A percentile compares a stretch with the other conserved stretches of the same genome.
Evolutionary conservation across 2,888 invertebrate genomes (phyloP).

Genomic region (Acanthacorydalis orientalis): DNA sequence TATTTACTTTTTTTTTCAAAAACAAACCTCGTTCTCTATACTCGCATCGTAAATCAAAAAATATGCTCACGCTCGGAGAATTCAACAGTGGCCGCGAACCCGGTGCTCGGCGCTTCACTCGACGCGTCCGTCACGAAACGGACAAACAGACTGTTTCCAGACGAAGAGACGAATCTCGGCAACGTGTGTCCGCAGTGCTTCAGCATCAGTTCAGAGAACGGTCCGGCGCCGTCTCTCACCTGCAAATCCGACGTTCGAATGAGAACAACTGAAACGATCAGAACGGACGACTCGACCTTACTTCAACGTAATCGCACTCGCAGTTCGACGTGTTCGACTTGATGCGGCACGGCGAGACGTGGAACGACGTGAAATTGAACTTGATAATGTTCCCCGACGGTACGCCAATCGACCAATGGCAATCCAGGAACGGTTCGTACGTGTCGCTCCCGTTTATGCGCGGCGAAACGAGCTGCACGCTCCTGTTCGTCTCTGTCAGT

Average conservation of each 20-base stretch:
- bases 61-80: conserved; percentile 30
- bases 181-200: conserved; percentile 46
- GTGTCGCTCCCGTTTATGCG: conserved; percentile 24
- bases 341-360: conserved; percentile 32
- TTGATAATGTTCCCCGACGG: conserved; percentile 40
- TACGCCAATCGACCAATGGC: conserved; percentile 53
- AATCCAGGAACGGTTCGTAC: conserved; percentile 54
- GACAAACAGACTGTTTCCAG: conserved; percentile 43
- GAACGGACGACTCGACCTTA: conserved; percentile 19
- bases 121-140: conserved; percentile 35
- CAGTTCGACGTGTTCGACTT: conserved; percentile 32
- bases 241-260: conserved; percentile 14
- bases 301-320: conserved; percentile 56
- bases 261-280: neutral
- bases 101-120: conserved; percentile 37
- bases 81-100: conserved; percentile 42
- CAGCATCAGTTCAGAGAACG: conserved; percentile 44
- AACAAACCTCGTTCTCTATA: too few species aligned
- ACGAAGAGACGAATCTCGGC: conserved; percentile 39
- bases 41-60: neutral
- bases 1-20: too few species aligned
- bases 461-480: conserved; percentile 24
- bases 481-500: conserved; percentile 24
- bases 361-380: conserved; percentile 36
- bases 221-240: conserved; percentile 54